Conservation (phyloP, 2,113 vertebrate genomes). For the Pagrus major region DNA sequence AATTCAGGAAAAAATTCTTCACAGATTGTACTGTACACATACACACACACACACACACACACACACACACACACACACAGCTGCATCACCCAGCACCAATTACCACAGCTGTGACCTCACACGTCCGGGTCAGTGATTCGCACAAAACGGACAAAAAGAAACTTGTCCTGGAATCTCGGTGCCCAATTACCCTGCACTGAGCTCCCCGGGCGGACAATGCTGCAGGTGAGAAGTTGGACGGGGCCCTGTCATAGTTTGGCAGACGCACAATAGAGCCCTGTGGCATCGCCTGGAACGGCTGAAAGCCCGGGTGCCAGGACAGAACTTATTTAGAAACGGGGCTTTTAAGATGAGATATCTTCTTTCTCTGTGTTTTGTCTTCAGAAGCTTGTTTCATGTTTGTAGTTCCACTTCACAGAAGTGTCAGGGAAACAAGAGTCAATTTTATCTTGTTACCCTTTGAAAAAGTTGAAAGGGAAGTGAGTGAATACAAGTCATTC, state of each 20-base stretch:
- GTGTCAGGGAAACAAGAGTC: not conserved
- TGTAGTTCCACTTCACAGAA: not conserved
- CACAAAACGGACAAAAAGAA: constrained; percentile 75
- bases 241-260: constrained; percentile 58
- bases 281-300: constrained; percentile 43
- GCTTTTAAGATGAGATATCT: not conserved
- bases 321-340: not conserved
- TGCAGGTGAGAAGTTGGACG: constrained; percentile 82
- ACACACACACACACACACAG: constrained; percentile 60
- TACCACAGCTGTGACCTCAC: constrained; percentile 79
- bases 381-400: not conserved
- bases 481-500: not conserved
- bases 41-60: constrained; percentile 10
- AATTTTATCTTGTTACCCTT: not conserved
- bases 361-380: not conserved
- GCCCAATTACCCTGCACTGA: constrained; percentile 75
- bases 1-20: constrained; percentile 8
- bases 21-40: constrained; percentile 35
- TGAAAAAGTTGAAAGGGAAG: not conserved
- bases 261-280: constrained; percentile 73
- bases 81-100: constrained; percentile 75
- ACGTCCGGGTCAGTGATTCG: constrained; percentile 81
- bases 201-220: constrained; percentile 66
- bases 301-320: not conserved
- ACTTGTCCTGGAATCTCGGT: constrained; percentile 75